Evolutionary conservation across 2,113 vertebrate genomes (phyloP).

Genomic region (Felis catus): DNA sequence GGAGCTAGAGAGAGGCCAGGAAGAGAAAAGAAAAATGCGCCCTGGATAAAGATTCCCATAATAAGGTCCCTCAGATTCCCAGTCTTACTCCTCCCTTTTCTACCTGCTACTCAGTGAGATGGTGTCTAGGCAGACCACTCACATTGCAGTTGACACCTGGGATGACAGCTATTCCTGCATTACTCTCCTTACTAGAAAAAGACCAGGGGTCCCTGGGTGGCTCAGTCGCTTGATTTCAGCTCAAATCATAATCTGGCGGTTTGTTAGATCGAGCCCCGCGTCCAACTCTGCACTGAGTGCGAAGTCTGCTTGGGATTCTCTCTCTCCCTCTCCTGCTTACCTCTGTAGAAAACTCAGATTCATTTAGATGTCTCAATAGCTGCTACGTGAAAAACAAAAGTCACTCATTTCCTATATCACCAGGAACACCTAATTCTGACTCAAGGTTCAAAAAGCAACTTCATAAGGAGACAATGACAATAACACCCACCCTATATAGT

Average conservation of each 20-base stretch:
- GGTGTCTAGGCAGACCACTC: not conserved
- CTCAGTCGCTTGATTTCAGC: no score
- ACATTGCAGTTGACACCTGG: not conserved
- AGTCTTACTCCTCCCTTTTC: not conserved
- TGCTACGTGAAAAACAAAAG: not conserved
- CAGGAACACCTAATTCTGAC: not conserved
- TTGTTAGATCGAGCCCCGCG: no score
- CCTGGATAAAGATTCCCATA: not conserved
- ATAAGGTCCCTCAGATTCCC: not conserved
- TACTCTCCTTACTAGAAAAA: not conserved
- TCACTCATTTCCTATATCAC: not conserved
- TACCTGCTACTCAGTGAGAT: not conserved
- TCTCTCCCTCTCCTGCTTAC: not conserved
- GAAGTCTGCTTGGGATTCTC: no score
- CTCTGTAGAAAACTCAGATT: not conserved
- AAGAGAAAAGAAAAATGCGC: not conserved
- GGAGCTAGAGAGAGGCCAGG: not conserved
- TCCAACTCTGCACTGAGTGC: no score
- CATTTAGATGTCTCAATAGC: not conserved
- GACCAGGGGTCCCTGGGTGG: not conserved
- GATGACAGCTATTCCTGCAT: not conserved
- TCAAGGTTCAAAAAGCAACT: not conserved
- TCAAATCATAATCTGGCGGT: no score
- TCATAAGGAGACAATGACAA: not conserved
- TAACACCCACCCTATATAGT: not conserved